Conservation (phyloP, 2,797 vertebrate species). For the Eidolon dupreanum region DNA sequence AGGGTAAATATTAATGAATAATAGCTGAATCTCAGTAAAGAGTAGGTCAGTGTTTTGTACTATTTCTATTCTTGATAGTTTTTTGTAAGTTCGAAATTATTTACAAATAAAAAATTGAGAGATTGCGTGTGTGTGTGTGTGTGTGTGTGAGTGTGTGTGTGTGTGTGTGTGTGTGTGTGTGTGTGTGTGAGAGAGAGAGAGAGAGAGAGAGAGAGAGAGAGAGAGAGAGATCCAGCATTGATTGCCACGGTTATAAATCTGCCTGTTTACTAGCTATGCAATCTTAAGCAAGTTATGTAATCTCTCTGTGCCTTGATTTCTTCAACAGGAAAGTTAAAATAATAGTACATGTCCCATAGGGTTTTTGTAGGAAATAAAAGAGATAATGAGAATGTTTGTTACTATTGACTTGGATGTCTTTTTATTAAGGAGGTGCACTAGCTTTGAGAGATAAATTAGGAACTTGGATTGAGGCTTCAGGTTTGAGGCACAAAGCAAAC, state of each 20-base stretch:
- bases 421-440: neutral
- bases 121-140: no score
- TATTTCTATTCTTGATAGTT: neutral
- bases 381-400: neutral
- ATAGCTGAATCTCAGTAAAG: neutral
- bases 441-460: neutral
- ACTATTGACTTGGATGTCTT: neutral
- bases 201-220: neutral
- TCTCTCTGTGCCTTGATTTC: neutral
- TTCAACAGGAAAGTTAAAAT: neutral
- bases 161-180: neutral
- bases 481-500: neutral
- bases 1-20: neutral
- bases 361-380: neutral
- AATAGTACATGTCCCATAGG: neutral
- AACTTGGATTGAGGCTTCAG: neutral
- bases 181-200: neutral
- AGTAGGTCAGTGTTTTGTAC: neutral
- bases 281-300: neutral
- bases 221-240: neutral
- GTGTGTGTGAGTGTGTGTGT: neutral
- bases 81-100: slow-evolving; percentile 10
- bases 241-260: neutral
- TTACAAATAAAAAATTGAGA: neutral
- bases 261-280: neutral